Conservation (phyloP, 2,888 invertebrate species). For the Macaria notata region DNA sequence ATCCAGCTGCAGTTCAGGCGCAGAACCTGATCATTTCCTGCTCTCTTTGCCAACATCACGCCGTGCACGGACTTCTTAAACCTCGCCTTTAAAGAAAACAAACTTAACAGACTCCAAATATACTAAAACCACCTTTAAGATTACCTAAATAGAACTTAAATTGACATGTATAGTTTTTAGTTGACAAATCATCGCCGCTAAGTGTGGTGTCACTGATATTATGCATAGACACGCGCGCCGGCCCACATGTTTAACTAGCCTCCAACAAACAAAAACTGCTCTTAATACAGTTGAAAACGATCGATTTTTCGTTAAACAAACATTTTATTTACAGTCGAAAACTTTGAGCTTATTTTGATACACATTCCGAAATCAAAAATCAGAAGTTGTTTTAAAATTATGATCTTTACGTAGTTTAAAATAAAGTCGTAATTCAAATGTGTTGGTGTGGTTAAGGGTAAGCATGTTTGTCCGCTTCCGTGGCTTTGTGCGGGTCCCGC, state of each 20-base stretch:
- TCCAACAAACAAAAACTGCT: conserved; percentile 39
- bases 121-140: conserved; percentile 28
- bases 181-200: conserved; percentile 75
- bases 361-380: conserved; percentile 39
- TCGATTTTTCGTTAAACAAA: conserved; percentile 31
- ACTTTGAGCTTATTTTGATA: conserved; percentile 33
- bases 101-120: conserved; percentile 26
- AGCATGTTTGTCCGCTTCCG: conserved; percentile 57
- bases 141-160: conserved; percentile 33
- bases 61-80: conserved; percentile 62
- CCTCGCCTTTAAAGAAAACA: conserved; percentile 55
- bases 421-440: conserved; percentile 54
- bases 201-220: conserved; percentile 73
- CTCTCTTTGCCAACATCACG: conserved; percentile 48
- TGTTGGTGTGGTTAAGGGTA: conserved; percentile 58
- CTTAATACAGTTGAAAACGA: conserved; percentile 34
- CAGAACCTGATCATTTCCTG: conserved; percentile 27
- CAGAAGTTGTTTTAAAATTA: conserved; percentile 24
- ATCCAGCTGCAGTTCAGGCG: conserved; percentile 11
- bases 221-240: conserved; percentile 74
- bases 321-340: conserved; percentile 32
- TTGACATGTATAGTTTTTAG: conserved; percentile 39
- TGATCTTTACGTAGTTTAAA: conserved; percentile 37
- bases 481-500: conserved; percentile 49
- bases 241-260: conserved; percentile 45